Base-by-base conservation (phyloP, 1,140 invertebrate genomes). In the Drosophila athabasca region DNA sequence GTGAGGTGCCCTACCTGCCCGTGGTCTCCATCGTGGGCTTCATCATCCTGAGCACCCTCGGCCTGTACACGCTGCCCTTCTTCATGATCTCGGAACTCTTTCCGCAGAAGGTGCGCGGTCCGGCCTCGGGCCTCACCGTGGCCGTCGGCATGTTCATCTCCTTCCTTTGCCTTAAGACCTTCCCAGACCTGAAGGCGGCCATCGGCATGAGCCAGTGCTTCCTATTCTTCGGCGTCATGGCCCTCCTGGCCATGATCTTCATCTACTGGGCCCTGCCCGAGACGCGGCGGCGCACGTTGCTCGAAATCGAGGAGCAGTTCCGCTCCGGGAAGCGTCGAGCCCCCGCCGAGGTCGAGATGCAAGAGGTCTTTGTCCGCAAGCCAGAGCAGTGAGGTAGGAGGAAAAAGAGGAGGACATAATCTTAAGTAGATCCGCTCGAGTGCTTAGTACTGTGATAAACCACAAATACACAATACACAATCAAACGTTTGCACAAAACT, bases 71-170 rank as follows among this genome's bases (percentile, higher is more conserved):
- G 0, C 61, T 95, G 6, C 96, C 96, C 0, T 96, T 96, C 92
- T 94, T 96, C 4, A 94, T 96, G 93, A 93, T 96, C 62, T 95
- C 95, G 0, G 96, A 97, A 91, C 92, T 96, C 0, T 96, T 95
- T 67, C 95, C 96, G 0, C 79, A 93, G 39, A 94, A 94, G 62
- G 93, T 95, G 2, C 93, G 95, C 31, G 95, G 96, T 6, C 93
- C 94, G 1, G 94, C 95, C 0, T 94, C 94, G 1, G 95, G 95
- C 0, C 55, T 96, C 2, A 94, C 95, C 2, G 93, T 94, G 3
- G 94, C 94, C 29, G 90, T 94, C 3, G 95, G 93, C 31, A 96
- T 96, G 91, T 90, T 95, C 1, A 95, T 95, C 79, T 95, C 95
- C 26, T 97, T 97, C 74, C 79, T 95, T 5, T 93, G 95, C 4